Evolutionary conservation across 2,113 vertebrate species (phyloP), one percentile per base, ranked within the genome.

Genomic region (Chaetodon auriga): DNA sequence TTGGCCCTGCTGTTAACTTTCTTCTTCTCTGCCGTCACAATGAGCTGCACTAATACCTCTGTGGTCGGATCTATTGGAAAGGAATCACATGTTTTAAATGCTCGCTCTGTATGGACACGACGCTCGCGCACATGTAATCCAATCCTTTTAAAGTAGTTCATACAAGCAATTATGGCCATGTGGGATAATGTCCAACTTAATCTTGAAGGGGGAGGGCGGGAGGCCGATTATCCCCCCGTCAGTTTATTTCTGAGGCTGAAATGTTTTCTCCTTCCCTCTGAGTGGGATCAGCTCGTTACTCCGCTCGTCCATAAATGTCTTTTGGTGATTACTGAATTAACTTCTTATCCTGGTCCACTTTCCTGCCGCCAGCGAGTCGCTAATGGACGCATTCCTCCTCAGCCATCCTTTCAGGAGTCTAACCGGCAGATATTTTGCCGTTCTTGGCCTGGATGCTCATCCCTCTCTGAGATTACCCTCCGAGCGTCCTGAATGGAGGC

Each of bases 61-160:
- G 83, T 45, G 75, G 80, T 46, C 54, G 77, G 62, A 81, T 13
- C 43, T 38, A 38, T 30, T 57, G 81, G 62, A 57, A 64, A 57
- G 54, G 68, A 60, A 45, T 36, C 41, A 62, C 66, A 63, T 86
- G 66, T 68, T 78, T 41, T 46, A 74, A 84, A 68, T 21, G 70
- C 71, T 62, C 49, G 14, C 49, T 23, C 15, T 74, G 66, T 75
- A 43, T 72, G 71, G 72, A 75, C 76, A 63, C n/a, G 55, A 61
- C 49, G 68, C 77, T 70, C 25, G 6, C 41, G 57, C 30, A 38
- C 55, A 57, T 80, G 73, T 94, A 92, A 93, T 93, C 93, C 91
- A 92, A 90, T 94, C 94, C 91, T 93, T 92, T 92, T 92, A 94
- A 95, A 95, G 91, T 94, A 91, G 92, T 95, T 94, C 92, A 93